phyloP scores from a whole-genome alignment of 2,888 invertebrate genomes.

The Abscondita cerata region DNA sequence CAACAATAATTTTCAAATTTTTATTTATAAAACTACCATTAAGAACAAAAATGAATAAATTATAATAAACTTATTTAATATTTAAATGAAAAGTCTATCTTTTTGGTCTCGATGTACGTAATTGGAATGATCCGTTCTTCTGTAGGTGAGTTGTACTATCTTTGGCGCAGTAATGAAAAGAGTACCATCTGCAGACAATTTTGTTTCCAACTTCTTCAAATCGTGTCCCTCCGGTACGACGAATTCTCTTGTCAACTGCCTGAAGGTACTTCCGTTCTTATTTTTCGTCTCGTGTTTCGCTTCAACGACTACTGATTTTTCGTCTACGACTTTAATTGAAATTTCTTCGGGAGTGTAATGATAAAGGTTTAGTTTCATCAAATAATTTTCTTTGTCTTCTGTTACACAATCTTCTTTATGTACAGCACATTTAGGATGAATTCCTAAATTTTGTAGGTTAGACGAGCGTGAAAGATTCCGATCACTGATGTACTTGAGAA shows the following conservation, averaged over 20 bases:
- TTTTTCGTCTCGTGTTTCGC: constrained; percentile 37
- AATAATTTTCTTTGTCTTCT: constrained; percentile 69
- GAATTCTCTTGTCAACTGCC: constrained; percentile 80
- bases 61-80: too few relatives aligned
- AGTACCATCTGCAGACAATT: constrained; percentile 80
- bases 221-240: constrained; percentile 78
- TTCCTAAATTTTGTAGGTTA: constrained; percentile 34
- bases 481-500: too few relatives aligned
- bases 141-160: constrained; percentile 45
- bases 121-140: constrained; percentile 60
- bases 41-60: too few relatives aligned
- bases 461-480: too few relatives aligned
- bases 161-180: constrained; percentile 70
- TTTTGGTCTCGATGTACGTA: too few relatives aligned
- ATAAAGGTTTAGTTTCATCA: constrained; percentile 34
- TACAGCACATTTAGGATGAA: constrained; percentile 27
- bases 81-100: too few relatives aligned
- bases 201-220: constrained; percentile 74
- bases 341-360: constrained; percentile 37
- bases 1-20: too few relatives aligned
- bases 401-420: constrained; percentile 59
- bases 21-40: too few relatives aligned
- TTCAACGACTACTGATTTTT: constrained; percentile 32
- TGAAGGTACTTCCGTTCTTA: constrained; percentile 64
- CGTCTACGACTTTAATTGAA: constrained; percentile 33